Evolutionary conservation across 2,797 vertebrate species (phyloP), one percentile per base, ranked within the genome.

Genomic region (Podargus strigoides): DNA sequence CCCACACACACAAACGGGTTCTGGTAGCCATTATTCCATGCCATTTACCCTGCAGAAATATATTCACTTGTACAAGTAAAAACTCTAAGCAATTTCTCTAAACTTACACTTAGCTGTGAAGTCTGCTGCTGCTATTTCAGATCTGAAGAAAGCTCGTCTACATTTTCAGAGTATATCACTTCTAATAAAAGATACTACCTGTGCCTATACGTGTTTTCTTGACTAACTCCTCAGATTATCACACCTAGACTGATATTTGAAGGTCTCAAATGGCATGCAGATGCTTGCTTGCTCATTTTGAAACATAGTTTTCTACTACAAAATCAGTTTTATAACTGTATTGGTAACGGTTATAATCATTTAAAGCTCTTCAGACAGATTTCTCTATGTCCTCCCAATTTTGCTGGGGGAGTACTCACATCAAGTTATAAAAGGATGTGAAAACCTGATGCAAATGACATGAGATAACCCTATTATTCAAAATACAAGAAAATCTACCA

Each of bases 171-270:
- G 46, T 75, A 30, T 55, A 78, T 66, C 20, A 72, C 66, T 62
- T 90, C 79, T 66, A 93, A 84, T 90, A 86, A 94, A 92, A 94
- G 34, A 84, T 76, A 81, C 63, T 90, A 84, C 91, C 83, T 59
- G 16, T 66, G 58, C 55, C 85, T 91, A 5, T 59, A 81, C 66
- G 60, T 42, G 39, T 90, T 95, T 81, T 84, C 85, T 76, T 90
- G 37, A 89, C 87, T 89, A 75, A 89, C 44, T 91, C 3, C 2
- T 90, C 83, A 78, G 73, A 81, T 81, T 91, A 91, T 91, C 62
- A 88, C 50, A 84, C 69, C 62, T 81, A 75, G 69, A 39, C 58
- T 88, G 82, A 47, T 83, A 73, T 86, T 90, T 93, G n/a, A 26
- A 20, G 49, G 26, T 55, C 46, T 86, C 82, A 81, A 86, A 94